Evolutionary conservation across 1,140 invertebrate genomes (phyloP).

Genomic region (Pseudobourletiella spinata): DNA sequence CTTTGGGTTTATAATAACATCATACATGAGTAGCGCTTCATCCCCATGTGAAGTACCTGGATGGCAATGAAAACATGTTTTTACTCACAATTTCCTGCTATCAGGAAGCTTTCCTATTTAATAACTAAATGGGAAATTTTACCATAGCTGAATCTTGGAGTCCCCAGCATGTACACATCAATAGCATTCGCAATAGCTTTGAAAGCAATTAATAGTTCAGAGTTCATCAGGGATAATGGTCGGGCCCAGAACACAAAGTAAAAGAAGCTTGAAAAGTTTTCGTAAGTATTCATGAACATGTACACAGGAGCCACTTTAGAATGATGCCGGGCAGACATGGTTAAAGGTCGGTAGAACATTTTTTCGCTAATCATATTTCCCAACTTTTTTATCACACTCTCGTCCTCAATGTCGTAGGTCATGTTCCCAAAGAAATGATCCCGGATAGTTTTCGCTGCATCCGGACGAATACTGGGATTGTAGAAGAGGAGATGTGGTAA

Average conservation of each 20-base stretch:
- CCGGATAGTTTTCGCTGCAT: background rate
- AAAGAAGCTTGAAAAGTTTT: background rate
- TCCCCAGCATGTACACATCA: background rate
- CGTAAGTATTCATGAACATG: background rate
- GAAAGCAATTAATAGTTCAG: background rate
- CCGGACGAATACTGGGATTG: background rate
- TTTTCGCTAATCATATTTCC: background rate
- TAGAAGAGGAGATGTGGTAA: background rate
- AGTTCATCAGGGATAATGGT: background rate
- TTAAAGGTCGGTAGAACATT: background rate
- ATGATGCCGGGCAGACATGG: background rate
- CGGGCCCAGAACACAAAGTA: background rate
- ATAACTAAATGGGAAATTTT: no score
- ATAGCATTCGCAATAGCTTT: background rate
- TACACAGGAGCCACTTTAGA: background rate
- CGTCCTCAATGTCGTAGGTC: background rate
- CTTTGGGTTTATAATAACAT: background rate
- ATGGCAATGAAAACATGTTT: background rate
- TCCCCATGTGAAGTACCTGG: background rate
- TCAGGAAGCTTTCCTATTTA: no score
- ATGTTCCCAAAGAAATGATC: background rate
- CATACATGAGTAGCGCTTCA: background rate
- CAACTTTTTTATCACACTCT: background rate
- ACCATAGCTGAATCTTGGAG: background rate
- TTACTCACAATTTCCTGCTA: background rate